Evolutionary conservation across 2,888 invertebrate genomes (phyloP), one percentile per base, ranked within the genome.

Genomic region (Ypsolopha sequella): DNA sequence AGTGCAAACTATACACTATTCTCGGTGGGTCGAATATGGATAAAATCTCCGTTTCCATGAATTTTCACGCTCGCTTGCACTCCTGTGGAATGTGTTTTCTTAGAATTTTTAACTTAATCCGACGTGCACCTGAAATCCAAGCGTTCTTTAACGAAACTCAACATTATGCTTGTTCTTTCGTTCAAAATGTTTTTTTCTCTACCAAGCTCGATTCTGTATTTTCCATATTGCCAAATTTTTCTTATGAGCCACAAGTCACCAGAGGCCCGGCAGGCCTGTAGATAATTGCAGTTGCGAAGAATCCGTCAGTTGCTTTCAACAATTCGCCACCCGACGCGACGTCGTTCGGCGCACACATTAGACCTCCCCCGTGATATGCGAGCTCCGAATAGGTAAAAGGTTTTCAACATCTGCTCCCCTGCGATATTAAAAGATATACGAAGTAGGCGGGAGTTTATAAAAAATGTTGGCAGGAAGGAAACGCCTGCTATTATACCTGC

Each of bases 331-430:
- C 13, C 36, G 48, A 8, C 35, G 34, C 35, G 7, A 6, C 48
- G 41, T 65, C 65, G 63, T 61, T 56, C 60, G 55, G 58, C 62
- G 54, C 55, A 56, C 64, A 66, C 69, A 74, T 76, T 74, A 73
- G 63, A 63, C 68, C 66, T 61, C 64, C 65, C 65, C 56, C 52
- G 60, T 66, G 63, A 69, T 66, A 57, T 68, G 67, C 65, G 68
- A 72, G 62, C 55, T 54, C 51, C 61, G 60, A 61, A 63, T 63
- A 71, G 71, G 74, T 74, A 77, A 80, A 78, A 79, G 79, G 75
- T 72, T 76, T 68, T 68, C 68, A 68, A 69, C 80, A 79, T 76
- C 78, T 79, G 78, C 74, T 72, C 76, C 76, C 77, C 68, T 70
- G 71, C 70, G 68, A 74, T 79, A 80, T 80, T 78, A 77, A 78